phyloP scores from a whole-genome alignment of 1,140 invertebrate genomes.

The Meloidogyne hapla region DNA sequence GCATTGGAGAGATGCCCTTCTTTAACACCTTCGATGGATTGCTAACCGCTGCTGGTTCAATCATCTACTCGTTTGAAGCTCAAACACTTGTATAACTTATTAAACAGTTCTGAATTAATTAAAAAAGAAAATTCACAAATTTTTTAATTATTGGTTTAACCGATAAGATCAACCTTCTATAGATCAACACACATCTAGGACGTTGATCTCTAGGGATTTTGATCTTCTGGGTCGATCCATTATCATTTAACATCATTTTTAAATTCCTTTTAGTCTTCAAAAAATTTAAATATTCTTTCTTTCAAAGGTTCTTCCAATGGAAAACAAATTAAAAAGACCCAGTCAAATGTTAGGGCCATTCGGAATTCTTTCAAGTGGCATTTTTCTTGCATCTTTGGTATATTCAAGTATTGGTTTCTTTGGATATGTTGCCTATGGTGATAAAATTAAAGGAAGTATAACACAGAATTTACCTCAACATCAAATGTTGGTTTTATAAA shows the following conservation, averaged over 20 bases:
- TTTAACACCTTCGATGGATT: constrained; percentile 56
- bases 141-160: no score
- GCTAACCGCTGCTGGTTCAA: constrained; percentile 51
- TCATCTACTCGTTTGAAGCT: constrained; percentile 61
- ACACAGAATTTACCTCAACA: constrained; percentile 56
- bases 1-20: constrained; percentile 36
- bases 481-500: constrained; percentile 10
- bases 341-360: constrained; percentile 53
- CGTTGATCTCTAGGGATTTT: no score
- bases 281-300: neutral
- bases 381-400: constrained; percentile 54
- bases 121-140: no score
- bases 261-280: no score
- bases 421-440: constrained; percentile 62
- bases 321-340: constrained; percentile 53
- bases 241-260: no score
- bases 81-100: constrained; percentile 51
- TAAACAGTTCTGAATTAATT: neutral
- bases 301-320: constrained; percentile 53
- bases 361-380: constrained; percentile 56
- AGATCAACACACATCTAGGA: no score
- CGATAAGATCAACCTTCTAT: no score
- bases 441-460: constrained; percentile 61
- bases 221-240: no score
- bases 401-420: constrained; percentile 59